A percentile compares a stretch with the other conserved stretches of the same genome.
Evolutionary conservation across 2,113 vertebrate genomes (phyloP).

Genomic region (Dipodomys spectabilis): DNA sequence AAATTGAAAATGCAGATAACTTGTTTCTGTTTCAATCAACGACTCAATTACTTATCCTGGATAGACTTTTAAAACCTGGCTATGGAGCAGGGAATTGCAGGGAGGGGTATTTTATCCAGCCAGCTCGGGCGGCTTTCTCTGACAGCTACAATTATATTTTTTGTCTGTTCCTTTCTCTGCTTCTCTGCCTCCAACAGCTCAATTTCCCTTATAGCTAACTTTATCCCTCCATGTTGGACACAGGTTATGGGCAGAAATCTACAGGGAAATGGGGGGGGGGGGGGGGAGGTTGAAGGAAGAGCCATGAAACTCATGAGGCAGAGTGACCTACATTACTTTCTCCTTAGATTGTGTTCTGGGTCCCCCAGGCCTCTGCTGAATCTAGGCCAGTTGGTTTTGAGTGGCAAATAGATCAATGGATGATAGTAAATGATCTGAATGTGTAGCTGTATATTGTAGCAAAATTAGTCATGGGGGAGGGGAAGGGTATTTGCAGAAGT

Average conservation of each 20-base stretch:
- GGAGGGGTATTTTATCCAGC: not conserved
- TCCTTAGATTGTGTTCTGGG: slow-evolving; percentile 55
- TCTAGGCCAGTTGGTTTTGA: slow-evolving; percentile 63
- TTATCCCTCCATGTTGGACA: slow-evolving; percentile 54
- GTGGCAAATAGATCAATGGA: slow-evolving; percentile 26
- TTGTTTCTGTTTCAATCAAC: not conserved
- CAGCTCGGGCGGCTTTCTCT: not conserved
- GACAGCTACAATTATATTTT: not conserved
- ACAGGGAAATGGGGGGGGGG: not conserved
- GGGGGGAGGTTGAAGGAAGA: not conserved
- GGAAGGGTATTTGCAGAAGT: not conserved
- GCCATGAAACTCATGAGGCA: slow-evolving; percentile 56
- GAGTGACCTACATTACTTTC: slow-evolving; percentile 73
- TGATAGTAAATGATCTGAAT: slow-evolving; percentile 34
- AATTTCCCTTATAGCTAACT: slow-evolving; percentile 43
- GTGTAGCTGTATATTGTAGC: slow-evolving; percentile 22
- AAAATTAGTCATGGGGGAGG: slow-evolving; percentile 30
- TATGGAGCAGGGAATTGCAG: not conserved
- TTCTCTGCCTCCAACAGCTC: not conserved
- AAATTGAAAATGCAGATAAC: not conserved
- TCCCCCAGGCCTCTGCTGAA: slow-evolving; percentile 37
- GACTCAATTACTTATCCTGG: not conserved
- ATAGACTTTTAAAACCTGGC: not conserved
- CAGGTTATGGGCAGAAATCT: not conserved
- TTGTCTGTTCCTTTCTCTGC: not conserved